Evolutionary conservation across 2,113 vertebrate species (phyloP).

Genomic region (Caranx melampygus): DNA sequence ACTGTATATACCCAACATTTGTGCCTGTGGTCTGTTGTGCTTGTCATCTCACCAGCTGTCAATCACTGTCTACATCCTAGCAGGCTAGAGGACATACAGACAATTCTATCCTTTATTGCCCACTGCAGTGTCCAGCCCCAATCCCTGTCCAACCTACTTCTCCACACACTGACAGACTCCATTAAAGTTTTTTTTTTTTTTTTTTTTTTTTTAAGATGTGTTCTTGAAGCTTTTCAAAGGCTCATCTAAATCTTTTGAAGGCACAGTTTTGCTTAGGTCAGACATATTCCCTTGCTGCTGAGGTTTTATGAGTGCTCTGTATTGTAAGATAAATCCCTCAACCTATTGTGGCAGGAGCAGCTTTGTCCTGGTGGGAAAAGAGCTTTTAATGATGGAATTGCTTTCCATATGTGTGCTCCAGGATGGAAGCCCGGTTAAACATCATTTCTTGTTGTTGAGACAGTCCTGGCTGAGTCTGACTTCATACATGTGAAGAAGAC

Average conservation of each 20-base stretch:
- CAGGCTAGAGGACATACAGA: slow-evolving; percentile 47
- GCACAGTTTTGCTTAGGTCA: slow-evolving; percentile 65
- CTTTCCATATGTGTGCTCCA: slow-evolving; percentile 34
- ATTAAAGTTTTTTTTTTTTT: slow-evolving; percentile 56
- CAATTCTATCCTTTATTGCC: slow-evolving; percentile 62
- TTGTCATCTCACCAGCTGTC: slow-evolving; percentile 73
- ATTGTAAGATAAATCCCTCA: slow-evolving; percentile 58
- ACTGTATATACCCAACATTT: slow-evolving; percentile 43
- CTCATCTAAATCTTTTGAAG: slow-evolving; percentile 63
- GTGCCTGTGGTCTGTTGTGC: slow-evolving; percentile 50
- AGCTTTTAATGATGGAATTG: slow-evolving; percentile 53
- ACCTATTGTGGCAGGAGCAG: slow-evolving; percentile 44
- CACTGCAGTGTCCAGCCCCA: slow-evolving; percentile 33
- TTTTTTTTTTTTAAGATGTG: slow-evolving; percentile 2
- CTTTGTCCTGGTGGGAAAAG: slow-evolving; percentile 49
- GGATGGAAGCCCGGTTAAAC: slow-evolving; percentile 15
- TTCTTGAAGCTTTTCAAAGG: slow-evolving; percentile 64
- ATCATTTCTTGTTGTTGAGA: slow-evolving; percentile 38
- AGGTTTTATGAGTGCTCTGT: slow-evolving; percentile 58
- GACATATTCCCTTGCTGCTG: slow-evolving; percentile 48
- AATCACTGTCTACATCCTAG: slow-evolving; percentile 63
- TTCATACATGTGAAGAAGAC: neutral
- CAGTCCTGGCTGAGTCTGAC: neutral
- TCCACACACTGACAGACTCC: slow-evolving; percentile 48
- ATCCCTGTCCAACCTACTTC: slow-evolving; percentile 49